Conservation (phyloP, 2,888 invertebrate genomes). For the Alcis repandata region DNA sequence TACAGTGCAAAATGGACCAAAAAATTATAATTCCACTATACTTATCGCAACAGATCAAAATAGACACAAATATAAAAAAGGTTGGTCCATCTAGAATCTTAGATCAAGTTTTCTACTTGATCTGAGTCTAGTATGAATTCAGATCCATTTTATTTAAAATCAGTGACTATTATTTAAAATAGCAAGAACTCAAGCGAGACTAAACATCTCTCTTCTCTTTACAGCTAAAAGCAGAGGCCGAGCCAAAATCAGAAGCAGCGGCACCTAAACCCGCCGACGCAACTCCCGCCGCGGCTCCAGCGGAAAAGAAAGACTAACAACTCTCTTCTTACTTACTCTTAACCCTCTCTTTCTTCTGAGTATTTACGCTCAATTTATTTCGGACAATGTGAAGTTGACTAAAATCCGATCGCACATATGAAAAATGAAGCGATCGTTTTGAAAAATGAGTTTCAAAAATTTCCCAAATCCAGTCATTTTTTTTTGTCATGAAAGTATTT, state of each 20-base stretch:
- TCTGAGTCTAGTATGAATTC: too few relatives aligned
- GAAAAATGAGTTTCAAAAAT: neutral
- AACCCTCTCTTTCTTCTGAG: neutral
- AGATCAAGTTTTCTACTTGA: too few relatives aligned
- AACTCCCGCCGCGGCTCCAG: constrained; percentile 16
- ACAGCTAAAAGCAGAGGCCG: neutral
- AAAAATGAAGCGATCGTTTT: neutral
- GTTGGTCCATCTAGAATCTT: too few relatives aligned
- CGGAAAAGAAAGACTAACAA: constrained; percentile 27
- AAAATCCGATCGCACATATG: neutral
- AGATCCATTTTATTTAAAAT: too few relatives aligned
- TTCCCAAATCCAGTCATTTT: too few relatives aligned
- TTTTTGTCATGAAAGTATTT: too few relatives aligned
- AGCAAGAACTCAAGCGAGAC: neutral
- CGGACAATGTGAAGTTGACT: neutral
- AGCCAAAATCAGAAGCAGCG: constrained; percentile 17
- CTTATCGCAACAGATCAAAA: too few relatives aligned
- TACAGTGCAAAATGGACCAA: too few relatives aligned
- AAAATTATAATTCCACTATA: too few relatives aligned
- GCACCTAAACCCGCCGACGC: constrained; percentile 38
- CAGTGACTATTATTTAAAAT: too few relatives aligned
- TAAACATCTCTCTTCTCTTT: neutral
- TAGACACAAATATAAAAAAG: too few relatives aligned
- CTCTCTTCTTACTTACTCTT: neutral
- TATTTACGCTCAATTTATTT: constrained; percentile 3